Evolutionary conservation across 2,888 invertebrate species (phyloP).

Genomic region (Stegophylla sp.): DNA sequence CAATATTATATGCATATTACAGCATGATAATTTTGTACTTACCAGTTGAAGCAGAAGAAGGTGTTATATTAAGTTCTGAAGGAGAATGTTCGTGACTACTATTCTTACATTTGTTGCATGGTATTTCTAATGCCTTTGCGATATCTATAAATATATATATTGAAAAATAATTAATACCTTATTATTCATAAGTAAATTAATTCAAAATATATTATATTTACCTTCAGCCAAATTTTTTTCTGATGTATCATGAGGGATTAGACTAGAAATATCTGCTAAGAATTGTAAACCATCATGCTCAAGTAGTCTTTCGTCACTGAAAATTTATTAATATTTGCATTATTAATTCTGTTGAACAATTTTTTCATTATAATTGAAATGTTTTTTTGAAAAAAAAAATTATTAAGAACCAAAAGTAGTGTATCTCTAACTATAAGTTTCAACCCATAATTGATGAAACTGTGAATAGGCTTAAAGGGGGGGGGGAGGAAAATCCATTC

Average conservation of each 20-base stretch:
- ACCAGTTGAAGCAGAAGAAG: conserved; percentile 11
- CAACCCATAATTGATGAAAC: no score
- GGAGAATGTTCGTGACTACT: conserved; percentile 42
- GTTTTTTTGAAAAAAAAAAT: neutral
- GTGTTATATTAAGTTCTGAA: conserved; percentile 28
- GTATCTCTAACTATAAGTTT: no score
- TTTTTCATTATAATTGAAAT: neutral
- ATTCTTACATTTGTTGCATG: conserved; percentile 16
- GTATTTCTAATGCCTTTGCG: neutral
- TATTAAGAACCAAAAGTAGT: no score
- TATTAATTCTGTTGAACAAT: neutral
- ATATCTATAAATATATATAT: neutral
- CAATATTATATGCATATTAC: no score
- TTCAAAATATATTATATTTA: neutral
- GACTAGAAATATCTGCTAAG: conserved; percentile 47
- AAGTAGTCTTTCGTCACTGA: conserved; percentile 8
- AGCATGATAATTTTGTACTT: neutral
- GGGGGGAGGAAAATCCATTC: no score
- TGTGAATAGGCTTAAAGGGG: no score
- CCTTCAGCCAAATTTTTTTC: neutral
- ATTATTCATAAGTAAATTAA: neutral
- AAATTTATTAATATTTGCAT: neutral
- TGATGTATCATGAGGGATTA: neutral
- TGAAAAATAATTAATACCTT: neutral
- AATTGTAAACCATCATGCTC: conserved; percentile 47